phyloP scores from a whole-genome alignment of 2,113 vertebrate species.

The Rhegmatorhina hoffmannsi region DNA sequence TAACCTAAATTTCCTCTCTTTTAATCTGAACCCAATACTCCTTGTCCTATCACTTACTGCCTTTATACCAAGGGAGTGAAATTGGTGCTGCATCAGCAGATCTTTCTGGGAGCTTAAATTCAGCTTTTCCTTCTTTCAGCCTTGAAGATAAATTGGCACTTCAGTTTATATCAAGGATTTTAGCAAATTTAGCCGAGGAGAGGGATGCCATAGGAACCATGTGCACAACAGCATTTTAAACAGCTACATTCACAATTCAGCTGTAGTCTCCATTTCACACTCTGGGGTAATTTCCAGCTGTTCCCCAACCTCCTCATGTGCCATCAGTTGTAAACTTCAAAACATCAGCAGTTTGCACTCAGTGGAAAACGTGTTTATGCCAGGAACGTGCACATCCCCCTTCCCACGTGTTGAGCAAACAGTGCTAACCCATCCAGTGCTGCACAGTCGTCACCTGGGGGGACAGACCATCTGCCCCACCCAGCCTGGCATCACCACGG shows the following conservation, averaged over 20 bases:
- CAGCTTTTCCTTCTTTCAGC: neutral
- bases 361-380: fast-evolving
- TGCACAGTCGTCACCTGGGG: fast-evolving
- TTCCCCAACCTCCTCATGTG: neutral
- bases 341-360: neutral
- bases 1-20: neutral
- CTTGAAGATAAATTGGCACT: neutral
- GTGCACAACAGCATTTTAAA: neutral
- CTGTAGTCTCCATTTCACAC: neutral
- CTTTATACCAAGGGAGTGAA: neutral
- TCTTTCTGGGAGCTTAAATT: neutral
- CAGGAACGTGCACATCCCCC: neutral
- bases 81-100: neutral
- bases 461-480: fast-evolving
- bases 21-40: neutral
- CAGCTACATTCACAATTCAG: neutral
- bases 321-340: neutral
- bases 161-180: neutral
- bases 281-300: neutral
- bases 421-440: fast-evolving
- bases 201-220: neutral
- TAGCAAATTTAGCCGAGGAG: neutral
- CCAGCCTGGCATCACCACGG: fast-evolving
- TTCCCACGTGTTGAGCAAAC: fast-evolving
- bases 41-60: neutral